Evolutionary conservation across 2,888 invertebrate species (phyloP), one percentile per base, ranked within the genome.

Genomic region (Sminthurides aquaticus): DNA sequence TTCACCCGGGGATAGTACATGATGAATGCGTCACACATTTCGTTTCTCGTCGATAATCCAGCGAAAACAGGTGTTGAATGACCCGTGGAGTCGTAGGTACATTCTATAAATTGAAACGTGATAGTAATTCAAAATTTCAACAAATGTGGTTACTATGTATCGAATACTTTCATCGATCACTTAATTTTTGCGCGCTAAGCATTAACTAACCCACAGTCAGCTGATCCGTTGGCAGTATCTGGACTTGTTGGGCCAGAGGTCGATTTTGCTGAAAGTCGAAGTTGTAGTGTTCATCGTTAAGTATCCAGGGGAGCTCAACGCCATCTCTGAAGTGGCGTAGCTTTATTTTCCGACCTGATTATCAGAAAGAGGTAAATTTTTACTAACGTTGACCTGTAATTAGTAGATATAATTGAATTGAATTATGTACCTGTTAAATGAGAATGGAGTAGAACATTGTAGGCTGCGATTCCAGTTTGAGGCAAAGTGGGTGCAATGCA

Each of bases 21-120:
- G 26, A 60, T 60, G 48, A 60, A 49, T 5, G 49, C 48, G n/a
- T 49, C 48, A 26, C 59, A 60, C 59, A 60, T 60, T 26, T 60
- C 59, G 3, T 48, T 34, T 2, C 43, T n/a, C 8, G 59, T 60
- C 2, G 59, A 60, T 3, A 60, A 22, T 18, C 59, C 59, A 3
- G 48, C 49, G 24, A 43, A 8, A 2, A 60, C 59, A 8, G 48
- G 56, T 1, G 25, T 20, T 1, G 5, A 15, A 2, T 25, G 11
- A n/a, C 56, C 24, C 1, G 1, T 56, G 2, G 56, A 26, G 2
- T 56, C 26, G n/a, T 56, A 56, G 3, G 56, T 56, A 15, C 56
- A 56, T n/a, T 56, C 56, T 56, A 56, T 2, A 26, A 56, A 11
- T 34, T 34, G 5, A 34, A 34, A 34, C 5, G 43, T 34, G 15